These are phyloP conservation scores for Otolemur garnettii DNA, from an alignment of 2,113 vertebrate species.

Conservation along the genomic window DNA sequence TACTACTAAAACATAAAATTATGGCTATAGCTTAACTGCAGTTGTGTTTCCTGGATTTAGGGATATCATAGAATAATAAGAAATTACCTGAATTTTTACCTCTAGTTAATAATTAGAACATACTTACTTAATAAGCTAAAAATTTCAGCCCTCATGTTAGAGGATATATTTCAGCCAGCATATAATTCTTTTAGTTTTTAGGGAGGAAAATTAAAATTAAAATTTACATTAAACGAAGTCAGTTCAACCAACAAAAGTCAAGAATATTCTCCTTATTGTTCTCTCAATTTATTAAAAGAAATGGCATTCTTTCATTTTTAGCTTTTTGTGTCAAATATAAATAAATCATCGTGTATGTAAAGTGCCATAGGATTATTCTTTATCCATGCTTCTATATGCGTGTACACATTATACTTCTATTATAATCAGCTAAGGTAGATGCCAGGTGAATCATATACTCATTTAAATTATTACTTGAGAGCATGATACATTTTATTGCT, in stretches of 20 bases:
- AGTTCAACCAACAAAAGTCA: not conserved
- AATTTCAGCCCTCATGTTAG: not conserved
- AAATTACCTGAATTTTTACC: not conserved
- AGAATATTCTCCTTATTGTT: not conserved
- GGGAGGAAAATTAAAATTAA: not conserved
- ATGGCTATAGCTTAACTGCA: not conserved
- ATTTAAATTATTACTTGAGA: not conserved
- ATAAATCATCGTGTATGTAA: not conserved
- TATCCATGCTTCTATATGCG: not conserved
- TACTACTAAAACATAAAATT: not conserved
- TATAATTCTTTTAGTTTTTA: not conserved
- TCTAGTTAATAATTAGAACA: conserved; percentile 36
- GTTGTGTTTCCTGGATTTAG: not conserved
- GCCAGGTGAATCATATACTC: not conserved
- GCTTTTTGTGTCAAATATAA: not conserved
- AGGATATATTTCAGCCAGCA: not conserved
- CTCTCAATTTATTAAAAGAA: conserved; percentile 41
- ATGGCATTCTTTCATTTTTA: not conserved
- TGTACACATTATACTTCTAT: not conserved
- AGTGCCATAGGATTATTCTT: not conserved
- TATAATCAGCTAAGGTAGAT: not conserved
- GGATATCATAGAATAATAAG: not conserved
- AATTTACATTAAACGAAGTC: not conserved
- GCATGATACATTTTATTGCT: not conserved
- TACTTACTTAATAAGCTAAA: not conserved